Base-by-base conservation (phyloP, 2,888 invertebrate genomes). In the Nephrocerus scutellatus region DNA sequence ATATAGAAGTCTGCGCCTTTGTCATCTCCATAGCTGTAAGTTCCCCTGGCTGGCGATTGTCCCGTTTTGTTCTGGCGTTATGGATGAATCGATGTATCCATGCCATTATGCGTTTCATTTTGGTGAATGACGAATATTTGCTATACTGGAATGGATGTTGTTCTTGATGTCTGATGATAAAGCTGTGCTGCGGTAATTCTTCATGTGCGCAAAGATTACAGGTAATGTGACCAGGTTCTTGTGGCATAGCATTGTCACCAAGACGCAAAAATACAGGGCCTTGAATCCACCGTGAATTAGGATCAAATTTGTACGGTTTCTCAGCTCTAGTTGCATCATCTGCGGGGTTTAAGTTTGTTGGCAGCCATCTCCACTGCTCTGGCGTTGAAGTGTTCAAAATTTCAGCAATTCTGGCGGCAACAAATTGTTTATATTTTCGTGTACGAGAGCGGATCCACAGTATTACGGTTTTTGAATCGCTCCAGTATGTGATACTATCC, bases 361-460 rank as follows among this genome's bases (percentile, higher is more conserved):
- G 30, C 9, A 43, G 5, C 44, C 50, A 52, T 21, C 45, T 44
- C 49, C 53, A 55, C 5, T 41, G 30, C 1, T 23, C 7, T 8
- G 31, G 6, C 1, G 3, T 25, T 12, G 38, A 30, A 2, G 28
- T 36, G 2, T 26, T 12, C 2, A 46, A 25, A 14, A 45, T 45
- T 31, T 48, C 41, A 3, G 45, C 30, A 15, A 48, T 33, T 9
- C 46, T n/a, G 16, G 26, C 39, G 8, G 41, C 41, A 9, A 45
- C 39, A 16, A 40, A 43, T 14, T 24, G 42, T 23, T 44, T 44
- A 20, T 50, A 48, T 21, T 41, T 39, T 31, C 52, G 41, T 4
- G 44, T 32, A 9, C 47, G 45, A 13, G 51, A 50, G 20, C 44
- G 38, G 20, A 56, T 39, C 54, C 53, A 55, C 19, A 39, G 31